These are phyloP conservation scores for Anoncus sp. DNA, from an alignment of 2,888 invertebrate species.

Conservation along the genomic window DNA sequence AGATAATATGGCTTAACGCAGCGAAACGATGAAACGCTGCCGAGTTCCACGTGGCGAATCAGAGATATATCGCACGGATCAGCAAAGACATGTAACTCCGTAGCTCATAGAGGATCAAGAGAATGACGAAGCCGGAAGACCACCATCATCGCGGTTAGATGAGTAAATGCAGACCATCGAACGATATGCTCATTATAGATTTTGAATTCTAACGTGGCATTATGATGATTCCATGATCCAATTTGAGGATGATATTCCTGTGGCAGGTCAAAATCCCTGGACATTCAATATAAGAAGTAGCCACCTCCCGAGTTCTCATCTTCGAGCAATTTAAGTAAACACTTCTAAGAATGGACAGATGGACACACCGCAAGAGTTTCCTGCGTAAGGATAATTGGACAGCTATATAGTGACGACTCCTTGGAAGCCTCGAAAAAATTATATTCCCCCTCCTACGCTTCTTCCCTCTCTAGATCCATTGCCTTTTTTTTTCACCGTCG, in stretches of 20 bases:
- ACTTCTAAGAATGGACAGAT: constrained; percentile 59
- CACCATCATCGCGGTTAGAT: constrained; percentile 50
- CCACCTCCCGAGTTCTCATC: constrained; percentile 46
- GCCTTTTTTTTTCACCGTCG: too few relatives aligned
- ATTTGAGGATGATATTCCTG: constrained; percentile 48
- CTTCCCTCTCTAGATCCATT: not conserved
- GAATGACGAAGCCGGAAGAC: constrained; percentile 33
- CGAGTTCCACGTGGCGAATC: constrained; percentile 21
- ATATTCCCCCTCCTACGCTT: too few relatives aligned
- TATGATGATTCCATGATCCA: too few relatives aligned
- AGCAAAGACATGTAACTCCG: too few relatives aligned
- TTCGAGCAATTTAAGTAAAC: constrained; percentile 65
- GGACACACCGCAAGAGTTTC: constrained; percentile 57
- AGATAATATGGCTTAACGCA: constrained; percentile 4
- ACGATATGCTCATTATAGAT: constrained; percentile 56
- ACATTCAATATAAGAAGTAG: too few relatives aligned
- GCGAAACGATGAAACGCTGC: constrained; percentile 17
- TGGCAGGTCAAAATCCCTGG: too few relatives aligned
- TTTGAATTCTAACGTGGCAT: too few relatives aligned
- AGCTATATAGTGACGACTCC: constrained; percentile 59
- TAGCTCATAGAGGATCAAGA: not conserved
- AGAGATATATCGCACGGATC: too few relatives aligned
- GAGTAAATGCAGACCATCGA: constrained; percentile 53
- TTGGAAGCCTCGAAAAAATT: constrained; percentile 46
- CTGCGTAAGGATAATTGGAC: constrained; percentile 65